These are phyloP conservation scores for Lacanobia wlatinum DNA, from an alignment of 2,888 invertebrate species.

Conservation along the genomic window DNA sequence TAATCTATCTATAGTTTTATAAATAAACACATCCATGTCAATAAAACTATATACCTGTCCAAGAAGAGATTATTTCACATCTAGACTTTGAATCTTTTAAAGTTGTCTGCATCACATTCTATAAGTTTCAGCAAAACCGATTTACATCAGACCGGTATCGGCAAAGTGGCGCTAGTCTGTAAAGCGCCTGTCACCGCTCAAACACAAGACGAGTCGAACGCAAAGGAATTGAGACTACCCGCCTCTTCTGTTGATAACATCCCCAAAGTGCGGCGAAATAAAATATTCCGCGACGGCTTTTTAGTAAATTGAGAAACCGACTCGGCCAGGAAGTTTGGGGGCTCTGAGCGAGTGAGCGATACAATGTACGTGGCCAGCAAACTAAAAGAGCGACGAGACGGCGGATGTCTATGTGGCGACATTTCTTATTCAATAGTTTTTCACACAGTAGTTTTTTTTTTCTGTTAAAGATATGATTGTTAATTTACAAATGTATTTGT, in stretches of 20 bases:
- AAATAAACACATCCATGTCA: background rate
- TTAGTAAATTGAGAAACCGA: constrained; percentile 64
- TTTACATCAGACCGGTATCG: constrained; percentile 43
- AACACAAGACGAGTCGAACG: constrained; percentile 45
- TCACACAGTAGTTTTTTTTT: background rate
- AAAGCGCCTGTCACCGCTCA: constrained; percentile 41
- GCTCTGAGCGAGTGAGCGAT: constrained; percentile 18
- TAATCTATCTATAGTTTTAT: background rate
- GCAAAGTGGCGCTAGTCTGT: constrained; percentile 30
- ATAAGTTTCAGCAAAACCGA: constrained; percentile 19
- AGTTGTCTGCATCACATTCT: background rate
- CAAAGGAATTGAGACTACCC: constrained; percentile 55
- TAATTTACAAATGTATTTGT: background rate
- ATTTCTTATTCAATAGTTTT: background rate
- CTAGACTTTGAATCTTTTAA: constrained; percentile 9
- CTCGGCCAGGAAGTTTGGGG: constrained; percentile 37
- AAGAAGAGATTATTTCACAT: background rate
- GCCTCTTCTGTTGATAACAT: constrained; percentile 57
- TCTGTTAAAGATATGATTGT: background rate
- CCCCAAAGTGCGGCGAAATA: constrained; percentile 60
- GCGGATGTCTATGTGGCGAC: background rate
- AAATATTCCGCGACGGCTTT: constrained; percentile 66
- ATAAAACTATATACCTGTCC: background rate
- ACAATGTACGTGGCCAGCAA: constrained; percentile 15
- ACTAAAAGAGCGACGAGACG: constrained; percentile 14